phyloP scores from a whole-genome alignment of 2,113 vertebrate species.

The Vimba vimba region DNA sequence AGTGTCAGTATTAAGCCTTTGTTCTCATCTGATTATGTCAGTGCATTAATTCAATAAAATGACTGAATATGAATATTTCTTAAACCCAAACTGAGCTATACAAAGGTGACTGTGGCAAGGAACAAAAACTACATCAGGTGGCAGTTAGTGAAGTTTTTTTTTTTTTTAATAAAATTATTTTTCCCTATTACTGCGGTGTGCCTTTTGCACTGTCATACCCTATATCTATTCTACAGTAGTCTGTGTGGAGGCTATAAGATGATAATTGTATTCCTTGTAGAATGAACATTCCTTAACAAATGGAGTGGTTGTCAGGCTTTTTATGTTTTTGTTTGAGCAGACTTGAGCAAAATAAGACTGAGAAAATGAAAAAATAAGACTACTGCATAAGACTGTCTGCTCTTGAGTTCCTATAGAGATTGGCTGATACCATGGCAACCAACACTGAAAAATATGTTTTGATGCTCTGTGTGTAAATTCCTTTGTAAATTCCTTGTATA shows the following conservation, averaged over 20 bases:
- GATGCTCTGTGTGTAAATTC: background rate
- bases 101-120: background rate
- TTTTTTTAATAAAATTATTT: background rate
- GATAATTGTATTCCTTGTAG: background rate
- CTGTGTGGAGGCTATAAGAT: background rate
- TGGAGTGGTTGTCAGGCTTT: background rate
- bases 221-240: background rate
- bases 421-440: constrained; percentile 12
- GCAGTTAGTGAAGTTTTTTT: no score
- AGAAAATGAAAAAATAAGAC: background rate
- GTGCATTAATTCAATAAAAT: background rate
- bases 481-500: background rate
- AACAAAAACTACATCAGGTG: background rate
- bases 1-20: background rate
- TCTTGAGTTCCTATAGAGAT: background rate
- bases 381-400: background rate
- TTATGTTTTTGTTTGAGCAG: background rate
- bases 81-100: background rate
- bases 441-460: constrained; percentile 6
- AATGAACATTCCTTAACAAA: background rate
- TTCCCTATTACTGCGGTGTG: background rate
- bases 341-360: background rate
- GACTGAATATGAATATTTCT: background rate
- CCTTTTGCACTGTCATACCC: background rate
- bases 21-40: background rate